Conservation (phyloP, 1,140 invertebrate species). For the Conus betulinus region DNA sequence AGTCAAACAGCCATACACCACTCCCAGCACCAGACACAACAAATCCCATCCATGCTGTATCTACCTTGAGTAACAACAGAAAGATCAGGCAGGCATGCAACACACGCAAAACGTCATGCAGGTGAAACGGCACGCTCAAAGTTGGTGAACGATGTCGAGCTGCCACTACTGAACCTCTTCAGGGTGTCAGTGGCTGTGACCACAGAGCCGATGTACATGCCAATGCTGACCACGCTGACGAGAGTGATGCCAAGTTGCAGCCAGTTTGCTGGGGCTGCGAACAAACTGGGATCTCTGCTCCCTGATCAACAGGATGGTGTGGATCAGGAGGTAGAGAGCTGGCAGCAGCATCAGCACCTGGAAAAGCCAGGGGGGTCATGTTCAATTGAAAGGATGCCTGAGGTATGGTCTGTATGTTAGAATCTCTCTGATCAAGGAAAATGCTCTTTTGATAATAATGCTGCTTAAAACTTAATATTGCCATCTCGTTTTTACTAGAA, state of each 20-base stretch:
- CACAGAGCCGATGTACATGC: constrained; percentile 66
- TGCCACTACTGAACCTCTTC: constrained; percentile 48
- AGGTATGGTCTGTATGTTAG: too few relatives aligned
- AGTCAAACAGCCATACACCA: neutral
- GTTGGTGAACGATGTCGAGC: constrained; percentile 53
- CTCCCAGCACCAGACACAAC: neutral
- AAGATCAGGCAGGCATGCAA: constrained; percentile 66
- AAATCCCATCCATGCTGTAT: neutral
- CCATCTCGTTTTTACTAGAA: too few relatives aligned
- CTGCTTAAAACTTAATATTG: too few relatives aligned
- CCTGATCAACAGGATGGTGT: constrained; percentile 48
- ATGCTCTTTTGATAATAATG: too few relatives aligned
- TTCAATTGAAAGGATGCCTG: too few relatives aligned
- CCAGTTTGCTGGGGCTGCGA: constrained; percentile 59
- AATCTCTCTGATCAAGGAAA: too few relatives aligned
- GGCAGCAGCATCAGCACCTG: constrained; percentile 61
- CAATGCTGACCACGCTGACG: constrained; percentile 52
- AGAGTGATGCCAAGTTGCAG: constrained; percentile 57
- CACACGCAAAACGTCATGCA: constrained; percentile 60
- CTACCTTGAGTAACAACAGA: constrained; percentile 66
- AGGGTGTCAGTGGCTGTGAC: constrained; percentile 59
- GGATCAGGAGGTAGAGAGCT: constrained; percentile 59
- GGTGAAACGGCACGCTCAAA: constrained; percentile 56
- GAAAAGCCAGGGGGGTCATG: neutral
- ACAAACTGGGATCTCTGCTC: constrained; percentile 52